A percentile compares a stretch with the other conserved stretches of the same genome.
These are phyloP conservation scores for Eupithecia insigniata DNA, from an alignment of 2,888 invertebrate species.

Conservation along the genomic window DNA sequence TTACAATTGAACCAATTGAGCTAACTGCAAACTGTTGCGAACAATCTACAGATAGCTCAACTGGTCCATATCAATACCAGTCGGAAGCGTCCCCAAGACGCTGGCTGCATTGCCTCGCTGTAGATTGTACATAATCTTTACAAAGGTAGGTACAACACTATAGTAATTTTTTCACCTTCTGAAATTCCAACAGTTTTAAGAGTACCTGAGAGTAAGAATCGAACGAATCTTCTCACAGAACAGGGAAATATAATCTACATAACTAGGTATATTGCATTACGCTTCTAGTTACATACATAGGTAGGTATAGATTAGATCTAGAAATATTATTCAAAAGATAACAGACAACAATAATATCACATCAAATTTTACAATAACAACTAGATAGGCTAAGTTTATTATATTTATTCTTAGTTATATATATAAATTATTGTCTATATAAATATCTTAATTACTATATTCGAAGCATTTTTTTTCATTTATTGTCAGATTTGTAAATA, in stretches of 20 bases:
- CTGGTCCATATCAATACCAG: no score
- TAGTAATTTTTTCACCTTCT: neutral
- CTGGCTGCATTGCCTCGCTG: no score
- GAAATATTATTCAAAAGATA: slow-evolving; percentile 49
- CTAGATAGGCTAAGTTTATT: slow-evolving; percentile 23
- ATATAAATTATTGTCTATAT: slow-evolving; percentile 20
- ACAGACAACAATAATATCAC: slow-evolving; percentile 60
- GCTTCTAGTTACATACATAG: slow-evolving; percentile 9
- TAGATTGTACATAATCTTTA: neutral
- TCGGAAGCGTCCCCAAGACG: no score
- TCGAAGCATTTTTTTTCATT: slow-evolving; percentile 18
- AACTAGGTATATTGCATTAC: neutral
- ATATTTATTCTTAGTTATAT: slow-evolving; percentile 12
- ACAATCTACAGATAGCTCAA: no score
- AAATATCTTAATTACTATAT: neutral
- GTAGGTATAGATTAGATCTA: slow-evolving; percentile 22
- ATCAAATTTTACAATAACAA: slow-evolving; percentile 53
- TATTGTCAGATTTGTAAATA: slow-evolving; percentile 20
- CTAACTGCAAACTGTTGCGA: no score
- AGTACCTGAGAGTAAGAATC: neutral
- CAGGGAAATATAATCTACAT: neutral
- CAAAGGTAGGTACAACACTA: neutral
- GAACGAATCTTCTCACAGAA: neutral
- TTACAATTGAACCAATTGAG: no score
- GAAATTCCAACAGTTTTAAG: neutral